Percentiles rank a stretch among this genome's conserved stretches.
phyloP scores from a whole-genome alignment of 2,797 vertebrate genomes.

The Gallinago stenura region DNA sequence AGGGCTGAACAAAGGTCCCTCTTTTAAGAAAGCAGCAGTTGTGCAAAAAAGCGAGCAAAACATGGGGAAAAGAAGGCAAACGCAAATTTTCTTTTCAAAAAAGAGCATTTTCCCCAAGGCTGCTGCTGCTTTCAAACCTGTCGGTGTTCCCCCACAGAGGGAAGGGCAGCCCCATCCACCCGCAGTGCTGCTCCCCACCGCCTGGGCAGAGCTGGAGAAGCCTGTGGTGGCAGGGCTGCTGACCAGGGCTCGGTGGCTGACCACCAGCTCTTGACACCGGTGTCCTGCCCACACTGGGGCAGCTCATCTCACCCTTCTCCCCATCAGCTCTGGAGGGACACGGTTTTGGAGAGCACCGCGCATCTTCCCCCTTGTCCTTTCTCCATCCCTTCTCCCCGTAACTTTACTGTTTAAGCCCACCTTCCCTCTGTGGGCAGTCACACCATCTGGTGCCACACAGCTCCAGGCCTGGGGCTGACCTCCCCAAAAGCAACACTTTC shows the following conservation, averaged over 20 bases:
- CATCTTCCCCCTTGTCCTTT: not conserved
- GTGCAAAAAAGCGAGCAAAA: not conserved
- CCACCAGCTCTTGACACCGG: not conserved
- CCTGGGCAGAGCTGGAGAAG: not conserved
- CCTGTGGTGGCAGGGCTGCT: not conserved
- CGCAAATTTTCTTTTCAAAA: not conserved
- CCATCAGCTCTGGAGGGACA: not conserved
- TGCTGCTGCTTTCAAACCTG: not conserved
- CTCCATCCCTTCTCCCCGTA: not conserved
- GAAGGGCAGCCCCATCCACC: not conserved
- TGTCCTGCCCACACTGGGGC: not conserved
- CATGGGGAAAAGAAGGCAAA: not conserved
- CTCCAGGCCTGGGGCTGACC: not conserved
- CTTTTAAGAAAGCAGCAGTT: not conserved
- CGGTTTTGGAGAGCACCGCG: not conserved
- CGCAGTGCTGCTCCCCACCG: not conserved
- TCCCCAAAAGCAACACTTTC: not conserved
- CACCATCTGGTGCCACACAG: accelerated
- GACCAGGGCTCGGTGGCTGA: not conserved
- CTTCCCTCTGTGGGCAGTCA: not conserved
- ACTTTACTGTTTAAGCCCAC: not conserved
- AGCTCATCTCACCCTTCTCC: not conserved
- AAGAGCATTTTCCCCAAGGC: not conserved
- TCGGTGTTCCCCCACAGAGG: not conserved
- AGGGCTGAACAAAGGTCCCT: not conserved